Evolutionary conservation across 1,140 invertebrate genomes (phyloP).

Genomic region (Ruditapes philippinarum): DNA sequence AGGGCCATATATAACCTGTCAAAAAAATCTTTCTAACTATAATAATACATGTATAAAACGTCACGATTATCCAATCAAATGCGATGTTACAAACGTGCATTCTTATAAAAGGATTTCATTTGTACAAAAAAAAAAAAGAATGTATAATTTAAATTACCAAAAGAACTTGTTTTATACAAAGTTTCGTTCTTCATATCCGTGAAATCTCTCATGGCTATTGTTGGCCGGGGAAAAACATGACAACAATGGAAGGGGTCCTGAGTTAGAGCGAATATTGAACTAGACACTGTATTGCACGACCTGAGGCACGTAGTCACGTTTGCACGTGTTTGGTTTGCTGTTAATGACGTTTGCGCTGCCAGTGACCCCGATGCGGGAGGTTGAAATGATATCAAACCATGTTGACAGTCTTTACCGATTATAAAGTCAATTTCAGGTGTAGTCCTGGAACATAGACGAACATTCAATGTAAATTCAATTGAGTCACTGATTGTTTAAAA

Average conservation of each 20-base stretch:
- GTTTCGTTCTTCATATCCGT: not conserved
- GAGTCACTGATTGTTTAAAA: too few species aligned
- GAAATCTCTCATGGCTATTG: not conserved
- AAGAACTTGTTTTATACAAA: not conserved
- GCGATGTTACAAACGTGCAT: too few species aligned
- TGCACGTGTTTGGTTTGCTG: not conserved
- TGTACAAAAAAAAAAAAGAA: not conserved
- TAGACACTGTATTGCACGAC: not conserved
- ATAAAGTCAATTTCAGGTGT: slow-evolving; percentile 20
- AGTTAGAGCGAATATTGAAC: not conserved
- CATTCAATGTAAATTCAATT: too few species aligned
- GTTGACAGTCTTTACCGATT: not conserved
- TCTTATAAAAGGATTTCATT: too few species aligned
- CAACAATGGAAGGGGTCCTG: not conserved
- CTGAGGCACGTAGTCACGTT: not conserved
- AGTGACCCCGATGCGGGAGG: not conserved
- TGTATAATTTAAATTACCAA: not conserved
- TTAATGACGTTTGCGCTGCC: not conserved
- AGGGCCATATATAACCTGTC: too few species aligned
- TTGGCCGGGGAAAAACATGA: not conserved
- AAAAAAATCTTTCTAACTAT: too few species aligned
- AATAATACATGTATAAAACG: too few species aligned
- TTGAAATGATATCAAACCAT: not conserved
- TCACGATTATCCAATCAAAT: too few species aligned
- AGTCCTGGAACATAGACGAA: not conserved